These are phyloP conservation scores for Ophioninae sp. DNA, from an alignment of 2,888 invertebrate genomes.

Conservation along the genomic window DNA sequence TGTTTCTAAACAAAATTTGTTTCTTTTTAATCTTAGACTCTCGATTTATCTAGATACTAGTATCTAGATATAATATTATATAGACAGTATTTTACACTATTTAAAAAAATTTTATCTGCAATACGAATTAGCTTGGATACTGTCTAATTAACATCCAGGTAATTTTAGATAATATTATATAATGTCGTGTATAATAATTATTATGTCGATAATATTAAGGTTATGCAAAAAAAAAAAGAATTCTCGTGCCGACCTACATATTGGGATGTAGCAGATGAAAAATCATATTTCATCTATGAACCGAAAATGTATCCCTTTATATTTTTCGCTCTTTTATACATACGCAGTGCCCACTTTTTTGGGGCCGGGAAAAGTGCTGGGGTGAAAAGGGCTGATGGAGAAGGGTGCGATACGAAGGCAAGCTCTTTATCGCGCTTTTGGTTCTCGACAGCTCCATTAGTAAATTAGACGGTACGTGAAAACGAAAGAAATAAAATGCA, in stretches of 20 bases:
- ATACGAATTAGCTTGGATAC: too few species aligned
- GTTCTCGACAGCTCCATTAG: neutral
- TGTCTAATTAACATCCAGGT: too few species aligned
- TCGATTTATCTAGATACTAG: too few species aligned
- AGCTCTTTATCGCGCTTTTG: neutral
- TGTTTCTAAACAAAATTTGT: too few species aligned
- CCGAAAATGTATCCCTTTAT: neutral
- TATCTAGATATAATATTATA: too few species aligned
- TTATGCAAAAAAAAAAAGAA: neutral
- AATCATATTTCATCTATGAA: neutral
- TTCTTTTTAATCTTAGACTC: too few species aligned
- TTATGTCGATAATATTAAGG: neutral
- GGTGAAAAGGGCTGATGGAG: too few species aligned
- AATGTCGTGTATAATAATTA: neutral
- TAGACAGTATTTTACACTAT: too few species aligned
- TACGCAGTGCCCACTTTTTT: neutral
- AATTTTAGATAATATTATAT: too few species aligned
- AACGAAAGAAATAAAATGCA: slow-evolving; percentile 18
- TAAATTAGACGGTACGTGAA: slow-evolving; percentile 23
- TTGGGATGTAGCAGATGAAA: neutral
- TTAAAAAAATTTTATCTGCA: too few species aligned
- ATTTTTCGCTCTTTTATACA: neutral
- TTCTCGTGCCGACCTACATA: neutral
- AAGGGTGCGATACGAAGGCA: neutral
- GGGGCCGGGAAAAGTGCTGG: neutral